Conservation (phyloP, 2,113 vertebrate genomes). For the Chlamydotis undulata region DNA sequence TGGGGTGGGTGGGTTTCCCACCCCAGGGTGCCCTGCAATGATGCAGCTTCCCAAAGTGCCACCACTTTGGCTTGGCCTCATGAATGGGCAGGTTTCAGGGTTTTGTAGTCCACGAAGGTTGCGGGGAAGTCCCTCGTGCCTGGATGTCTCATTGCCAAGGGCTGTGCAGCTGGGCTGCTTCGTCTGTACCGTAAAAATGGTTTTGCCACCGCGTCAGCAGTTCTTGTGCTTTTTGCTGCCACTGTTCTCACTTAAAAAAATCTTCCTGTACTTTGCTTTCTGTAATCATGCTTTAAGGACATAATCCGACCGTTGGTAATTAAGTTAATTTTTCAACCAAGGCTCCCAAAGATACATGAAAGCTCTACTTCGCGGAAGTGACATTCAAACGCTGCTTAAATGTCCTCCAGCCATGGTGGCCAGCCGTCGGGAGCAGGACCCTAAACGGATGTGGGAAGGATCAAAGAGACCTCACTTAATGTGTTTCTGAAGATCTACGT, state of each 20-base stretch:
- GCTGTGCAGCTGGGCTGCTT: not conserved
- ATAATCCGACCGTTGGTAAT: not conserved
- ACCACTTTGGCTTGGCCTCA: not conserved
- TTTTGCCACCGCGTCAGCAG: not conserved
- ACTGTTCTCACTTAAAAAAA: not conserved
- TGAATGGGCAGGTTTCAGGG: not conserved
- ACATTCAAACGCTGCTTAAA: not conserved
- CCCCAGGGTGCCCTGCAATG: not conserved
- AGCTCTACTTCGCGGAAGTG: not conserved
- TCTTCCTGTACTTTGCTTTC: not conserved
- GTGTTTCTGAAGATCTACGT: not conserved
- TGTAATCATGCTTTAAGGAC: not conserved
- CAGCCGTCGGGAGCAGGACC: not conserved
- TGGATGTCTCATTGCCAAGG: not conserved
- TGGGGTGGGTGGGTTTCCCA: not conserved
- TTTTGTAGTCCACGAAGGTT: not conserved
- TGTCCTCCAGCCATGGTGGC: not conserved
- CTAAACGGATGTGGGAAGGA: not conserved
- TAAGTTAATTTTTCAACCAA: not conserved
- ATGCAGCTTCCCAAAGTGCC: not conserved
- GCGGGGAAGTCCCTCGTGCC: not conserved
- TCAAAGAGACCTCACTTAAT: not conserved
- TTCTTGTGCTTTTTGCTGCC: not conserved
- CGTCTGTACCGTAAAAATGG: not conserved
- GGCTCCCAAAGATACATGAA: not conserved